Base-by-base conservation (phyloP, 2,888 invertebrate species). In the Harpalus rubripes region DNA sequence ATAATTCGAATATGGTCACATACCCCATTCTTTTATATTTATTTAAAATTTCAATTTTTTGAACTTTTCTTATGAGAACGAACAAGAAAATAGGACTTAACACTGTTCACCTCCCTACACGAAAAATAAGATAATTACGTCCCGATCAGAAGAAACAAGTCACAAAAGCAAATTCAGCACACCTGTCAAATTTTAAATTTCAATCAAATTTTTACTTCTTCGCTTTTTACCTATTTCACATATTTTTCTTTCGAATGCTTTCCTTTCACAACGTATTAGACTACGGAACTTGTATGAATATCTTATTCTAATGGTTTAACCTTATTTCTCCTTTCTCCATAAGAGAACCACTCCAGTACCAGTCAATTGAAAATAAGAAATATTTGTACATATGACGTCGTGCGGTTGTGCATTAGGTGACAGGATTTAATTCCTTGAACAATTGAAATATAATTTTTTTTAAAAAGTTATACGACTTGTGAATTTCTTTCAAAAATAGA, bases 81-180 rank as follows among this genome's bases (percentile, higher is more conserved):
- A 6, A 5, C 1, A 1, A 44, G 79, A 39, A 39, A 39, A 59
- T 32, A 79, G 59, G 61, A 39, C 79, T 59, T 41, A 44, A 44
- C 39, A n/a, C 61, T 79, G 26, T 79, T 79, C 61, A 79, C 39
- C 32, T 58, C 61, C 39, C 59, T 59, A 61, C 58, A 79, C 39
- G 79, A 79, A 79, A 74, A 79, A 79, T 79, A 79, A 61, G 18
- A 15, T 79, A 79, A 79, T 79, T 79, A 79, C 79, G 15, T 59
- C n/a, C 32, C 12, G 58, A 79, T 79, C 58, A 58, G 59, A 39
- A 39, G 59, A 32, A 59, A 79, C 61, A 39, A 59, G 41, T 16
- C 61, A 58, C 39, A 26, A 26, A 1, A 65, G 65, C 65, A 32
- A 32, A 65, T 65, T 65, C 65, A 39, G 65, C 65, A 65, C 65